Conservation (phyloP, 2,797 vertebrate species). For the Haliaeetus albicilla region DNA sequence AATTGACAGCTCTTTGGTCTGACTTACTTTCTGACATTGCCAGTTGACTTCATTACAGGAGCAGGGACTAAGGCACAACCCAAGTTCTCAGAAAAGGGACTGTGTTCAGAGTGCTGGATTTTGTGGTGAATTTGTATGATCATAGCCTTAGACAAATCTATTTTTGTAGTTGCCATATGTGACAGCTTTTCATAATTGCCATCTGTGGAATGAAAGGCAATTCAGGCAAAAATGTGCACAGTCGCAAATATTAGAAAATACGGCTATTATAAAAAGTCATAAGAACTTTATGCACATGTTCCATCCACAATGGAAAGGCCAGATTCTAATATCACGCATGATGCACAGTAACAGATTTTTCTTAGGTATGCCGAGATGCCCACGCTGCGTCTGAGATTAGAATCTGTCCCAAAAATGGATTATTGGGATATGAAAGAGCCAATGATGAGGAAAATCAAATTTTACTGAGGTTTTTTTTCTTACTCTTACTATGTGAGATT, state of each 20-base stretch:
- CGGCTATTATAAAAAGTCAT: background rate
- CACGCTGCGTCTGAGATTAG: background rate
- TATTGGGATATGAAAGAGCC: background rate
- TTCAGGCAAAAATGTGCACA: background rate
- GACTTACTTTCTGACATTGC: background rate
- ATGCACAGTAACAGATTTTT: slow-evolving; percentile 36
- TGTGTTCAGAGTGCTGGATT: background rate
- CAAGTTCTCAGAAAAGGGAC: background rate
- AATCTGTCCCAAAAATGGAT: slow-evolving; percentile 17
- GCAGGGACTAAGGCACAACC: background rate
- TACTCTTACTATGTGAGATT: background rate
- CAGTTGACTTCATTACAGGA: background rate
- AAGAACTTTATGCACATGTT: slow-evolving; percentile 22
- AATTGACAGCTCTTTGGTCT: background rate
- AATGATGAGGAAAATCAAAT: slow-evolving; percentile 42
- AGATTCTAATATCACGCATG: slow-evolving; percentile 44
- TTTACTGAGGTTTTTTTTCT: background rate
- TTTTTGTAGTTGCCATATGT: background rate
- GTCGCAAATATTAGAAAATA: slow-evolving; percentile 7
- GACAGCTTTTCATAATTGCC: background rate
- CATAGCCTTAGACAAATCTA: background rate
- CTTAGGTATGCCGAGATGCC: background rate
- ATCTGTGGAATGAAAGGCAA: background rate
- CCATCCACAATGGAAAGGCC: background rate
- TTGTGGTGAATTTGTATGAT: background rate